Evolutionary conservation across 2,797 vertebrate species (phyloP), one percentile per base, ranked within the genome.

Genomic region (Perodicticus potto): DNA sequence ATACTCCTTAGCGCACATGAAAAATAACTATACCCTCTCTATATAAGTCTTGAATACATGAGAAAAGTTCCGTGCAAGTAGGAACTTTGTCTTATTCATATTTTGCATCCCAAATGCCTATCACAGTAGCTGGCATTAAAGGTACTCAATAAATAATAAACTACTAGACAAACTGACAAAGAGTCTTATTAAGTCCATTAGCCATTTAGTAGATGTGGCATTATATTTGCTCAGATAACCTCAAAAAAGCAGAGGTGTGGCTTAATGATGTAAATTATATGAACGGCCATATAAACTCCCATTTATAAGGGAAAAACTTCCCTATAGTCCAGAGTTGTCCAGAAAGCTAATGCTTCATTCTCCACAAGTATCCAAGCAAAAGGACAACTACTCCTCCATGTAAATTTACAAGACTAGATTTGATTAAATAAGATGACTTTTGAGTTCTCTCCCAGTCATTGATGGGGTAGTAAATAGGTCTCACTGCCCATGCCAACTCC

Each of bases 61-160:
- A 91, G 59, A 97, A 95, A 86, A 89, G 63, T 72, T 88, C 77
- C 53, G 72, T 86, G 61, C 94, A 25, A 86, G 88, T 10, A 91
- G 34, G n/a, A 23, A 65, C 34, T 84, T 45, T 55, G 69, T 88
- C 72, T 91, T 93, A 69, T 3, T 88, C 32, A 37, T 77, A 59
- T 74, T 96, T 40, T 83, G 17, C 19, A 94, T 70, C 73, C 78
- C 32, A 69, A 88, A 92, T 37, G 80, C 70, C 37, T 86, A 63
- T 43, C 37, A 93, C 10, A 92, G n/a, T 91, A 80, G 73, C 45
- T 85, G 29, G 53, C 81, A 86, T 43, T 29, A 3, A 1, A 67
- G 55, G 23, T 87, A 55, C 20, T 86, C 49, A 69, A 83, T 78
- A 93, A 94, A 91, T 92, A 87, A 67, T 81, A 96, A 77, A 72